Conservation (phyloP, 2,113 vertebrate genomes). For the Patagioenas fasciata region DNA sequence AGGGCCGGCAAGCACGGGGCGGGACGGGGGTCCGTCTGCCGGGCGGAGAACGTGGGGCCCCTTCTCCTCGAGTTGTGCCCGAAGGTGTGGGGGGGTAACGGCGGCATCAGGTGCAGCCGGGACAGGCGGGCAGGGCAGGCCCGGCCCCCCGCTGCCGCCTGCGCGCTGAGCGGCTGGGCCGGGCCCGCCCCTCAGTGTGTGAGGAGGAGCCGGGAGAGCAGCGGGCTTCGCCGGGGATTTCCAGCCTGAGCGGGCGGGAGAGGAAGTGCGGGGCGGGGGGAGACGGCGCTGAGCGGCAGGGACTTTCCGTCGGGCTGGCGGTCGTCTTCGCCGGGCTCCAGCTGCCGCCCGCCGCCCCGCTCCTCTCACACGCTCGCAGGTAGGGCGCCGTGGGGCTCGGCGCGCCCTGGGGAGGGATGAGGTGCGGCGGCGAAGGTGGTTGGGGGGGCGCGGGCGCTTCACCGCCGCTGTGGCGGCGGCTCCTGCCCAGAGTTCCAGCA, state of each 20-base stretch:
- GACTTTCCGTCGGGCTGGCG: slow-evolving; percentile 73
- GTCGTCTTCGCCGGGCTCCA: slow-evolving; percentile 32
- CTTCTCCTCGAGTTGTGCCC: background rate
- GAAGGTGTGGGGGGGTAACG: background rate
- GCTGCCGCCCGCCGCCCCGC: slow-evolving; percentile 7
- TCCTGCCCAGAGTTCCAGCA: background rate
- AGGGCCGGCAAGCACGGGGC: background rate
- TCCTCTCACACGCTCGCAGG: slow-evolving; percentile 14
- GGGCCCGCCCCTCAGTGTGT: slow-evolving; percentile 33
- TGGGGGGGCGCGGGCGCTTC: background rate
- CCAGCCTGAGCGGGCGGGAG: slow-evolving; percentile 64
- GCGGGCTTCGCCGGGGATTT: slow-evolving; percentile 65
- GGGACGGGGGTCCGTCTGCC: background rate
- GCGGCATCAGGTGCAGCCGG: slow-evolving; percentile 31
- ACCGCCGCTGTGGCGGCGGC: slow-evolving; percentile 8
- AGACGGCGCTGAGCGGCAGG: slow-evolving; percentile 68
- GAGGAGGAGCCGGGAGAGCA: slow-evolving; percentile 55
- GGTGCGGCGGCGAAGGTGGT: background rate
- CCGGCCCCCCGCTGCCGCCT: slow-evolving; percentile 15
- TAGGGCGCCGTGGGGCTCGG: background rate
- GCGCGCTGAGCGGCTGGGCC: slow-evolving; percentile 12
- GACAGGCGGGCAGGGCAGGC: background rate
- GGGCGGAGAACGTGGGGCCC: background rate
- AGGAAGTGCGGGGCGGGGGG: slow-evolving; percentile 67
- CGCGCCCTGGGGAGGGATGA: background rate